Percentiles rank a stretch among this genome's conserved stretches.
Evolutionary conservation across 2,113 vertebrate genomes (phyloP).

Genomic region (Hemiprocne comata): DNA sequence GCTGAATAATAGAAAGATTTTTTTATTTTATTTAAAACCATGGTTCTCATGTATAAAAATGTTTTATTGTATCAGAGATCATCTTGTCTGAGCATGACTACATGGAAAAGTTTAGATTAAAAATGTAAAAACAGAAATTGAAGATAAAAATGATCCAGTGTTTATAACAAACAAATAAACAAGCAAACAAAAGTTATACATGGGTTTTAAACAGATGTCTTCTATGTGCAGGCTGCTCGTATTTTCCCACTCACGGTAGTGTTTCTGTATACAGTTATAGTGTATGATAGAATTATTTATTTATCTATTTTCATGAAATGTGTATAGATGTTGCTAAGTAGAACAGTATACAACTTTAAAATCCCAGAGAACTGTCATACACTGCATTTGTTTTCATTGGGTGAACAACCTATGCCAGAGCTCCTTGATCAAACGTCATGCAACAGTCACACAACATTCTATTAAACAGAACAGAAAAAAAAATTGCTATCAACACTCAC

Average conservation of each 20-base stretch:
- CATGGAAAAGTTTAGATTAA: neutral
- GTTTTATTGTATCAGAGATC: neutral
- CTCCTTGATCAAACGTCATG: conserved; percentile 3
- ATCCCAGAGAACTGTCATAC: neutral
- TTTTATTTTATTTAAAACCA: neutral
- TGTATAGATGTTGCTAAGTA: too few relatives aligned
- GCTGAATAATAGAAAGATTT: neutral
- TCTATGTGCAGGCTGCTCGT: neutral
- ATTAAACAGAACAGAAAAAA: conserved; percentile 5
- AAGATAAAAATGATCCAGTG: neutral
- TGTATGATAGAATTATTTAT: too few relatives aligned
- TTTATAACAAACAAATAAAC: neutral
- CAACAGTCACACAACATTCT: neutral
- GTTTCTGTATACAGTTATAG: neutral
- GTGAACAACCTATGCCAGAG: neutral
- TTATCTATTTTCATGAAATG: too few relatives aligned
- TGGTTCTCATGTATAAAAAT: neutral
- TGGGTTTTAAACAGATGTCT: neutral
- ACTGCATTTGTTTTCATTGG: conserved; percentile 3
- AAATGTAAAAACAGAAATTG: neutral
- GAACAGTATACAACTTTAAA: neutral
- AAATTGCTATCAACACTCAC: neutral
- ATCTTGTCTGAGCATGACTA: neutral
- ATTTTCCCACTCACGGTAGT: neutral
- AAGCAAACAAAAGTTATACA: neutral